phyloP scores from a whole-genome alignment of 2,888 invertebrate species.

The Tanypteryx hageni region DNA sequence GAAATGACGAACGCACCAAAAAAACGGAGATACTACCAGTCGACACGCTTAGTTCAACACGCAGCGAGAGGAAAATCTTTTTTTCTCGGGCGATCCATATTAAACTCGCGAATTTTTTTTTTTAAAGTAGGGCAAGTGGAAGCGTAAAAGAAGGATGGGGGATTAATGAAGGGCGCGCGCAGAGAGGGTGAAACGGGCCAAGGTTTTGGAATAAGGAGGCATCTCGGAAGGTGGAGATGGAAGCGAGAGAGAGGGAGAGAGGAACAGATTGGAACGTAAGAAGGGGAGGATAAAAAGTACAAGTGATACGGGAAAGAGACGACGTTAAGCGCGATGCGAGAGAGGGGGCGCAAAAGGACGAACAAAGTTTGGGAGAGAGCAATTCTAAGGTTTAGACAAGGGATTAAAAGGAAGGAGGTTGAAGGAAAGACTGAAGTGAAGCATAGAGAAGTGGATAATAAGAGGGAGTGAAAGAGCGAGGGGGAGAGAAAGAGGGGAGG shows the following conservation, averaged over 20 bases:
- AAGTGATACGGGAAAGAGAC: not conserved
- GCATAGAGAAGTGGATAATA: not conserved
- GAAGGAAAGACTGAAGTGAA: not conserved
- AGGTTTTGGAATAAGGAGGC: too few species aligned
- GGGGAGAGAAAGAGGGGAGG: not conserved
- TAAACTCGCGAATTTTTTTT: too few species aligned
- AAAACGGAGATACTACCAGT: too few species aligned
- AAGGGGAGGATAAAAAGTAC: not conserved
- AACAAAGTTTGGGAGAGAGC: not conserved
- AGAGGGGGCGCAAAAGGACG: not conserved
- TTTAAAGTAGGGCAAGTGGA: too few species aligned
- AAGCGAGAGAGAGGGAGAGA: not conserved
- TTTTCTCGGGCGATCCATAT: too few species aligned
- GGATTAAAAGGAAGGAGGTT: not conserved
- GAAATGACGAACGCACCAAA: too few species aligned
- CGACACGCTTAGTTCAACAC: too few species aligned
- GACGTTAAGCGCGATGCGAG: not conserved
- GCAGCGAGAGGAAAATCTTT: too few species aligned
- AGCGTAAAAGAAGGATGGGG: too few species aligned
- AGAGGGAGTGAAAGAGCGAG: not conserved
- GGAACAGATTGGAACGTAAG: not conserved
- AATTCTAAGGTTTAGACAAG: not conserved
- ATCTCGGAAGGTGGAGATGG: not conserved
- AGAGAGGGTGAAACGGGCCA: too few species aligned
- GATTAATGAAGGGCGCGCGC: too few species aligned